Base-by-base conservation (phyloP, 2,888 invertebrate species). In the Pimpla rufipes region DNA sequence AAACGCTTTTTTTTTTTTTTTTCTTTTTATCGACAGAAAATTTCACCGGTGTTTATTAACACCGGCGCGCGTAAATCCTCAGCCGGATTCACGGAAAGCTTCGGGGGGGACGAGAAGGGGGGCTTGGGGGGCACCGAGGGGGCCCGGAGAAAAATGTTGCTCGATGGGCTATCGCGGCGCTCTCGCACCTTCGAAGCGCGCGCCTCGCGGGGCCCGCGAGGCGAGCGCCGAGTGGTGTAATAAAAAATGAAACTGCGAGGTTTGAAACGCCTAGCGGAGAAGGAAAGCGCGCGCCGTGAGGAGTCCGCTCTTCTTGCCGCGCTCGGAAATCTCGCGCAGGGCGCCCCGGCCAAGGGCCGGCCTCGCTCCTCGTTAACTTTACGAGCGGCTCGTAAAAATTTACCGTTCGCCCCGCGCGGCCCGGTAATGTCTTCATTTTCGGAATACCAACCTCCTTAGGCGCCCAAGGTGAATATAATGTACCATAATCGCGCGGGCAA, bases 351-450 rank as follows among this genome's bases (percentile, higher is more conserved):
- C 82, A 77, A 71, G 68, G 70, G 79, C 81, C 83, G 52, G 71
- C 62, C 80, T 88, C 89, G 88, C 89, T 89, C 90, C 91, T 93
- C 93, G 93, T 93, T 93, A 93, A 93, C 89, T 93, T 93, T 93
- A 93, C 93, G 93, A 93, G 91, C 89, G 35, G 89, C 92, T 93
- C 93, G 93, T 93, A 93, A 93, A 93, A 93, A 93, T n/a, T n/a
- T 93, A 92, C 91, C 92, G 91, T 92, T 91, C 90, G 87, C 88
- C 85, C 87, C 83, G 75, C 85, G 76, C 84, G 3, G 84, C 85
- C 64, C 81, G 87, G 90, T 93, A 91, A 93, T 92, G 92, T 92
- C 93, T 92, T 92, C 93, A 93, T 92, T 92, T 88, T 88, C 85
- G 85, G 84, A 87, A 90, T 89, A 88, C 90, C 85, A 88, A 88